Evolutionary conservation across 2,888 invertebrate species (phyloP), one percentile per base, ranked within the genome.

Genomic region (Lasioglossum vierecki): DNA sequence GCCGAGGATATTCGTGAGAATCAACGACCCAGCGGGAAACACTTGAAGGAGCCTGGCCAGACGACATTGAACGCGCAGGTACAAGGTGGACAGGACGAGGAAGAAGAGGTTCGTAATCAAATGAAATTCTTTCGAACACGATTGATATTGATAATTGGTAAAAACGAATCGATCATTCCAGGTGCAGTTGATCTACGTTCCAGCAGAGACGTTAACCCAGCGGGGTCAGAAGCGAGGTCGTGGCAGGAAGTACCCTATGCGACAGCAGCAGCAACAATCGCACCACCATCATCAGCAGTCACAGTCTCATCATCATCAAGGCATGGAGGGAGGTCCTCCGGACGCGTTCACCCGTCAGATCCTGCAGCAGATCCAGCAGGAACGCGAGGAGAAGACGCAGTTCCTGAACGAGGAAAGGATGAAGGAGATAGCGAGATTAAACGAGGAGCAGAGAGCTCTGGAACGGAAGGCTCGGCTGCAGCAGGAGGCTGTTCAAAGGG

Each of bases 181-280:
- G 95, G 97, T 98, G 0, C 98, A 98, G 92, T 94, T 98, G 60
- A 95, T 98, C 0, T 98, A 98, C 92, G 98, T 98, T 0, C 98
- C 98, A 8, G 96, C 98, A 41, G 98, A 98, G 92, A 96, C 97
- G 0, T 94, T 98, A 39, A 96, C 96, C 89, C 95, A 96, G 92
- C 92, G 95, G 39, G 95, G 94, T 49, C 95, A 95, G n/a, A 94
- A 94, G 60, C 91, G 90, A 73, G 88, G 80, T 18, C 93, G 93
- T 63, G 88, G 90, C 63, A 92, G 92, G 53, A 94, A 93, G 82
- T 87, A 87, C 73, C 86, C 91, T 6, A 35, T 22, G 9, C 35
- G 68, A 1, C 84, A 77, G 44, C 89, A 91, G 18, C 90, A 90
- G 11, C 88, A 89, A 30, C 90, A 85, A 1, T 80, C 68, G 9